A percentile compares a stretch with the other conserved stretches of the same genome.
phyloP scores from a whole-genome alignment of 2,888 invertebrate species.

The Macrophya annulata region DNA sequence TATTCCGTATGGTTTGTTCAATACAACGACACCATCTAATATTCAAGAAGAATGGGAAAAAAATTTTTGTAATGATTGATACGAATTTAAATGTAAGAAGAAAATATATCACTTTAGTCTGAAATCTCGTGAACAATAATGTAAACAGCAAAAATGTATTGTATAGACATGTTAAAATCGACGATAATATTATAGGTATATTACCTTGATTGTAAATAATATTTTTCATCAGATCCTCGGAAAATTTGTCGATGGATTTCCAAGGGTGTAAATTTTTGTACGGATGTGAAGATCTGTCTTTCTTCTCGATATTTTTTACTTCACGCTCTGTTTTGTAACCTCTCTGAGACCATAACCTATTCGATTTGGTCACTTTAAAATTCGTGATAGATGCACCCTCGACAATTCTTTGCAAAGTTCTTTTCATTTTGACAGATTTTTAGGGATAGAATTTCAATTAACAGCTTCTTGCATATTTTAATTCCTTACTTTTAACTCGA shows the following conservation, averaged over 20 bases:
- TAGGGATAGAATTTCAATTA: background rate
- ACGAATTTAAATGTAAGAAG: background rate
- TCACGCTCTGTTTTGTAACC: conserved; percentile 25
- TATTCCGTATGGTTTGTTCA: conserved; percentile 77
- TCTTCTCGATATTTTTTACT: conserved; percentile 15
- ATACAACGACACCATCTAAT: conserved; percentile 71
- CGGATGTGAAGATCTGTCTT: conserved; percentile 63
- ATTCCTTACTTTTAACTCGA: background rate
- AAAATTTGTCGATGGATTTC: conserved; percentile 64
- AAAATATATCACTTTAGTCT: background rate
- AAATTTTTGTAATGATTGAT: background rate
- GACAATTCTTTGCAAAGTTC: conserved; percentile 23
- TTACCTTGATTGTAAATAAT: conserved; percentile 67
- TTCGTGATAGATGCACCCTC: background rate
- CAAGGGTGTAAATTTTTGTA: conserved; percentile 70
- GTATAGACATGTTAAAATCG: background rate
- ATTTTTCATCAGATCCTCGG: conserved; percentile 60
- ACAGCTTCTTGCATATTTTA: background rate
- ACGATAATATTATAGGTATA: background rate
- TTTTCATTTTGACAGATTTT: conserved; percentile 32
- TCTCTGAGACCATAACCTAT: conserved; percentile 1
- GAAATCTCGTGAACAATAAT: background rate
- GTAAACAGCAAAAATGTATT: background rate
- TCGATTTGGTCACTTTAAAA: background rate
- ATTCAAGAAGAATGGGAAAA: background rate